Percentiles rank a stretch among this genome's conserved stretches.
Conservation (phyloP, 2,888 invertebrate species). For the Metopia argyrocephala region DNA sequence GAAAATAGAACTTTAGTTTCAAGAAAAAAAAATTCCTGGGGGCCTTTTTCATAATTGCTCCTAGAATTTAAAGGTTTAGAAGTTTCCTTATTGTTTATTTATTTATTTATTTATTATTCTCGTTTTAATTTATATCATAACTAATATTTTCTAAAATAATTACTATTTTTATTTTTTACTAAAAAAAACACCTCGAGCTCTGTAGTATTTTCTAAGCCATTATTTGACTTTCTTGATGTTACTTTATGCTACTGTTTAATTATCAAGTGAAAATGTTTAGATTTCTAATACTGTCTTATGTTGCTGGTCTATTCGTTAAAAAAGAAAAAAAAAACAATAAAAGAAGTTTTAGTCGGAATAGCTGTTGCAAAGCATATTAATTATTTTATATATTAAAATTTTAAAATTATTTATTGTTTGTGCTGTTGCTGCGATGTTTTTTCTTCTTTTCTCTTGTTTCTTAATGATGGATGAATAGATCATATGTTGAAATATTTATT, state of each 20-base stretch:
- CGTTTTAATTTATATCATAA: too few relatives aligned
- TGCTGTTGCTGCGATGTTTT: slow-evolving; percentile 9
- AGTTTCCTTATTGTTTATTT: too few relatives aligned
- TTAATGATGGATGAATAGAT: slow-evolving; percentile 42
- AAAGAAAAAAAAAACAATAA: too few relatives aligned
- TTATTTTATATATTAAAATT: slow-evolving; percentile 17
- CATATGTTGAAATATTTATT: slow-evolving; percentile 59
- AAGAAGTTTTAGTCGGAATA: slow-evolving; percentile 14
- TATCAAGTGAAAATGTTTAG: slow-evolving; percentile 55
- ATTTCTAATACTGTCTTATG: slow-evolving; percentile 22
- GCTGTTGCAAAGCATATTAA: slow-evolving; percentile 17
- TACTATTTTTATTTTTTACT: background rate
- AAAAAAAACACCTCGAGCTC: background rate
- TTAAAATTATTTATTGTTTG: slow-evolving; percentile 39
- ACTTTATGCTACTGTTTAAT: background rate
- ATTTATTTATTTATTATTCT: too few relatives aligned
- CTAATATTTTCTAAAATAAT: slow-evolving; percentile 33
- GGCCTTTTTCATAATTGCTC: too few relatives aligned
- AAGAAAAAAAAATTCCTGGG: too few relatives aligned
- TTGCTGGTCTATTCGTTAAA: slow-evolving; percentile 27
- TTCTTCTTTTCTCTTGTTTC: background rate
- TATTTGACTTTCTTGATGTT: slow-evolving; percentile 34
- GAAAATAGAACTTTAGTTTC: too few relatives aligned
- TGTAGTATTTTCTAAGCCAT: background rate
- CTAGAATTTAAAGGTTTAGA: too few relatives aligned